A percentile compares a stretch with the other conserved stretches of the same genome.
Evolutionary conservation across 1,140 invertebrate species (phyloP).

Genomic region (Drosophila fuyamai): DNA sequence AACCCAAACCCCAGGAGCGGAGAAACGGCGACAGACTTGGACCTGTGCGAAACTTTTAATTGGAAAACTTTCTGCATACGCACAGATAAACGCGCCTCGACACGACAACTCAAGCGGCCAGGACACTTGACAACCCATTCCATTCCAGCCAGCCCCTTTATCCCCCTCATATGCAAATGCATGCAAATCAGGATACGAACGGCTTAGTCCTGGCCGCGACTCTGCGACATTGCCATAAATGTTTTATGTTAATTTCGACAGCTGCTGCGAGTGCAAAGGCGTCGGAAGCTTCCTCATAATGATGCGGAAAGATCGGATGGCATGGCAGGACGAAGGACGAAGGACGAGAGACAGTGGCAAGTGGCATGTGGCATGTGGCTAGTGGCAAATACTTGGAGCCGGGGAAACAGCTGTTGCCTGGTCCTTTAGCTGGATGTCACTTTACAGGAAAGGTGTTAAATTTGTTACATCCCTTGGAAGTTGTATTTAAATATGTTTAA

Average conservation of each 20-base stretch:
- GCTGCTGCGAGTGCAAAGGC: conserved; percentile 26
- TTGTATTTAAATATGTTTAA: no score
- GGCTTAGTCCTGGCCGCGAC: conserved; percentile 49
- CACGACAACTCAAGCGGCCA: conserved; percentile 27
- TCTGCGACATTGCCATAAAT: conserved; percentile 69
- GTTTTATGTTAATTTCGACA: conserved; percentile 72
- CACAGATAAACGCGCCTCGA: conserved; percentile 68
- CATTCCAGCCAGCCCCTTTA: conserved; percentile 2
- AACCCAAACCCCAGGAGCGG: conserved; percentile 13
- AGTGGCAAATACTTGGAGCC: background rate
- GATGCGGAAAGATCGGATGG: conserved; percentile 25
- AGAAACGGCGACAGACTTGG: conserved; percentile 22
- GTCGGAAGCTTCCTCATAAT: conserved; percentile 14
- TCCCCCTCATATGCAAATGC: conserved; percentile 41
- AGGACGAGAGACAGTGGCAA: background rate
- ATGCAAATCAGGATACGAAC: conserved; percentile 45
- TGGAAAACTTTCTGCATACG: conserved; percentile 80
- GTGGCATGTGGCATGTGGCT: no score
- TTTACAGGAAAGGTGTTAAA: background rate
- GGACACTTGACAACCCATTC: conserved; percentile 54
- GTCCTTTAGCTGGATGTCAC: background rate
- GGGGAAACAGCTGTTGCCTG: background rate
- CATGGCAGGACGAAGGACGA: background rate
- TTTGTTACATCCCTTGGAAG: no score
- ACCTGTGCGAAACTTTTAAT: conserved; percentile 72